These are phyloP conservation scores for Camponotus fellah DNA, from an alignment of 2,888 invertebrate species.

Conservation along the genomic window DNA sequence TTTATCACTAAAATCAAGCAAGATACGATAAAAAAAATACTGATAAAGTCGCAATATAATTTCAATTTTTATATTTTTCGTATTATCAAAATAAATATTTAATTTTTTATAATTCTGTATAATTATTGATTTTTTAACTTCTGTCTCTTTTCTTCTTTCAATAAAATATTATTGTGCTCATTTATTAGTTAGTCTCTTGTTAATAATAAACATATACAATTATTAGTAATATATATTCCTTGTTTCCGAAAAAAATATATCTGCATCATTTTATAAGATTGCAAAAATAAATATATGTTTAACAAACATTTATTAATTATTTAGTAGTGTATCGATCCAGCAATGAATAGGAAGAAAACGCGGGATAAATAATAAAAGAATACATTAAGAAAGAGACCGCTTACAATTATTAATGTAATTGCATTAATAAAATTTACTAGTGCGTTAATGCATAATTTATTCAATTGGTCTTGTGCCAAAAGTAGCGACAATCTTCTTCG, in stretches of 20 bases:
- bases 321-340: not conserved
- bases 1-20: not conserved
- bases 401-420: constrained; percentile 3
- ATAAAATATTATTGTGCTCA: not conserved
- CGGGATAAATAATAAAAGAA: not conserved
- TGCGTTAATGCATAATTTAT: not conserved
- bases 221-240: not conserved
- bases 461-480: not conserved
- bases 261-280: not conserved
- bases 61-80: not conserved
- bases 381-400: constrained; percentile 57
- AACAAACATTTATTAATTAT: not conserved
- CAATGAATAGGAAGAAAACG: not conserved
- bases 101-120: too few relatives aligned
- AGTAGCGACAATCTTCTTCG: not conserved
- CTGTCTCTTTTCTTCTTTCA: not conserved
- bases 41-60: not conserved
- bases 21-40: not conserved
- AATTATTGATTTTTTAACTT: not conserved
- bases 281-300: not conserved
- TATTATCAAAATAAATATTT: not conserved
- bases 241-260: not conserved
- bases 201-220: constrained; percentile 13
- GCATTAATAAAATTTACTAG: not conserved
- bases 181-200: not conserved